Conservation (phyloP, 2,797 vertebrate species). For the Microctenopoma lineatum region DNA sequence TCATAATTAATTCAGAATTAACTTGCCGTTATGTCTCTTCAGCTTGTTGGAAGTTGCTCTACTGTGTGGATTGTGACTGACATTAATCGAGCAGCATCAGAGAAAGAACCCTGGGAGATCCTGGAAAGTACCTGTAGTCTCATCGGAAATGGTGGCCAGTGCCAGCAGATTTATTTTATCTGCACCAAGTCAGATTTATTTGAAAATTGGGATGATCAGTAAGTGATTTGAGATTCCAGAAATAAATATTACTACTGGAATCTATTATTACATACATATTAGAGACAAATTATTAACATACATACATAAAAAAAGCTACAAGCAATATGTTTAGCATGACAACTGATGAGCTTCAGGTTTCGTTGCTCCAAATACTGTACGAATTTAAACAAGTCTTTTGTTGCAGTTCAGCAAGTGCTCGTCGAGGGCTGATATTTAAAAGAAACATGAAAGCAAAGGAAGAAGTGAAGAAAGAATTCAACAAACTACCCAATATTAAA, state of each 20-base stretch:
- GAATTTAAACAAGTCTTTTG: background rate
- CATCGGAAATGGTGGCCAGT: slow-evolving; percentile 66
- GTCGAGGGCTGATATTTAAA: background rate
- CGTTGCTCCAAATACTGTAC: background rate
- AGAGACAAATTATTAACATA: too few species aligned
- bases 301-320: too few species aligned
- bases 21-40: background rate
- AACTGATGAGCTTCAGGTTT: background rate
- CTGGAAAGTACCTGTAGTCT: background rate
- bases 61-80: slow-evolving; percentile 64
- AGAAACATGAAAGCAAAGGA: slow-evolving; percentile 35
- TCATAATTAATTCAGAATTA: too few species aligned
- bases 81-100: slow-evolving; percentile 28
- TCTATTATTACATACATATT: too few species aligned
- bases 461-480: slow-evolving; percentile 13
- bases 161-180: slow-evolving; percentile 52
- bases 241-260: background rate
- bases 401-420: background rate
- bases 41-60: slow-evolving; percentile 58
- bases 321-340: too few species aligned
- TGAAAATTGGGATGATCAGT: background rate
- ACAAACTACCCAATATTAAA: background rate
- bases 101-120: slow-evolving; percentile 59
- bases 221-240: background rate
- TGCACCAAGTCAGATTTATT: slow-evolving; percentile 52